phyloP scores from a whole-genome alignment of 2,113 vertebrate genomes.

The Perca fluviatilis region DNA sequence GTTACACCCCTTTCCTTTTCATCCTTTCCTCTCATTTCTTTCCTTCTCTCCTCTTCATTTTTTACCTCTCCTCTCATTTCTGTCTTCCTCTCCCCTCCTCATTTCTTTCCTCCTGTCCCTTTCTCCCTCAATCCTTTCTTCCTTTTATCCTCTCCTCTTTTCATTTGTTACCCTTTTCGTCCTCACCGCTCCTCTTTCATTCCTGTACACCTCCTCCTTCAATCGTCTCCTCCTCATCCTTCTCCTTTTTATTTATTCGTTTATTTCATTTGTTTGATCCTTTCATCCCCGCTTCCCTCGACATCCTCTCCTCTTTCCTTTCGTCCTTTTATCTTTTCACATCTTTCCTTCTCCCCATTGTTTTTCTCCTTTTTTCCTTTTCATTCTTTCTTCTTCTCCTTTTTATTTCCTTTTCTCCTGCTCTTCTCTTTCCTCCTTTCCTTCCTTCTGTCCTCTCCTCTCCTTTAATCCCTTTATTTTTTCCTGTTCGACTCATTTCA shows the following conservation, averaged over 20 bases:
- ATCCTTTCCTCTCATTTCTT: not conserved
- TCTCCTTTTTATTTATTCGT: not conserved
- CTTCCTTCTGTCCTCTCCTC: not conserved
- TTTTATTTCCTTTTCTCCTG: not conserved
- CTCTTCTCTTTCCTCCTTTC: not conserved
- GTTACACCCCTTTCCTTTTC: not conserved
- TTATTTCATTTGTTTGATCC: too few species aligned
- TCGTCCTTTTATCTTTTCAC: too few species aligned
- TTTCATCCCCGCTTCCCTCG: too few species aligned
- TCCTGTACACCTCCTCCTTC: not conserved
- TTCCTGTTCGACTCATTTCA: not conserved
- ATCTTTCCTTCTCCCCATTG: too few species aligned
- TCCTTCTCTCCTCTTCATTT: not conserved
- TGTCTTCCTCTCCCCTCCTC: not conserved
- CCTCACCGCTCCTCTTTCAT: not conserved
- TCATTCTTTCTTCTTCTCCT: not conserved
- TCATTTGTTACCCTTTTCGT: too few species aligned
- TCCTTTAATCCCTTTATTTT: not conserved
- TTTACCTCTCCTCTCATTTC: not conserved
- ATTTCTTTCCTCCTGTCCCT: not conserved
- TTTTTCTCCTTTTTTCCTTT: not conserved
- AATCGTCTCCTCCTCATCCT: not conserved
- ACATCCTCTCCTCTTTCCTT: too few species aligned
- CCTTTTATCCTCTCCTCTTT: not conserved
- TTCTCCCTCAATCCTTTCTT: not conserved